Evolutionary conservation across 2,888 invertebrate species (phyloP), one percentile per base, ranked within the genome.

Genomic region (Macaria liturata): DNA sequence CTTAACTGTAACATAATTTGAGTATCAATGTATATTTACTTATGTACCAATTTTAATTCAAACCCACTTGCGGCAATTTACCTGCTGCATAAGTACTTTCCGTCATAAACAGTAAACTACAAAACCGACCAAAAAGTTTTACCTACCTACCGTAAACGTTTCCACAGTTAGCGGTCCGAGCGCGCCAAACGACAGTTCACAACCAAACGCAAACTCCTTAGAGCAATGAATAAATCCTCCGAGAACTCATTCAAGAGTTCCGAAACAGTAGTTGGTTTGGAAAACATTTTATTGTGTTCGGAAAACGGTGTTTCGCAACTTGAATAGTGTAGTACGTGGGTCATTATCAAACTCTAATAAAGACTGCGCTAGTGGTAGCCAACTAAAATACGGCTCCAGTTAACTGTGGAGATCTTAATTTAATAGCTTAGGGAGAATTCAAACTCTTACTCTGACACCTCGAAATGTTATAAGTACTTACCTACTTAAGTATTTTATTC

Each of bases 261-360:
- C 54, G 50, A 59, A 74, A 74, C 74, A 67, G 65, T 72, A 72
- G 64, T 70, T 68, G 57, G 64, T 54, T 63, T 56, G 56, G 66
- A 69, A 71, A 69, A 71, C 60, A 65, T 70, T 72, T 73, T 72
- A 71, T 73, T 61, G 66, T 60, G 43, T 63, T 66, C 54, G 54
- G 57, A 37, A 69, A 70, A 70, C 65, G 66, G 57, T 64, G 62
- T 57, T 62, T 53, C 55, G 56, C 54, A 59, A 71, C 57, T 66
- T 51, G 58, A 70, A 66, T 62, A 60, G 59, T 40, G 60, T 61
- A 66, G 60, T 61, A 66, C 57, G 58, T 59, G 55, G 59, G 61
- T 62, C 63, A 68, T 68, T 70, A 71, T 61, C 62, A 57, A 59
- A 59, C 54, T 54, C 51, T 59, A 62, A 57, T 59, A 59, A 62